phyloP scores from a whole-genome alignment of 2,113 vertebrate genomes.

The Nyctibius bracteatus region DNA sequence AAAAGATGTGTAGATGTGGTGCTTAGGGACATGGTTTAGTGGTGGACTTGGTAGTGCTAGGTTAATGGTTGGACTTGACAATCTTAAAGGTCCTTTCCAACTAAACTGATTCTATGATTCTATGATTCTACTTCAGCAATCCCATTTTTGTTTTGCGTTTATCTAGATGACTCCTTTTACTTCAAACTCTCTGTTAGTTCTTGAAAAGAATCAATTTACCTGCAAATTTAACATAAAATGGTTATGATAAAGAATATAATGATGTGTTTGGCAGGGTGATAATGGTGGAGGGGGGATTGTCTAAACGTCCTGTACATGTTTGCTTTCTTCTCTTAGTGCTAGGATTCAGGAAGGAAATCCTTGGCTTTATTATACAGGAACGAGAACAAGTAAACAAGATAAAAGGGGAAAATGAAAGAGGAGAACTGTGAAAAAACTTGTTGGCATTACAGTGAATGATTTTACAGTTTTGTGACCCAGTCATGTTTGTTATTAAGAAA shows the following conservation, averaged over 20 bases:
- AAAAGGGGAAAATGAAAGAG: not conserved
- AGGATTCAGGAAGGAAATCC: not conserved
- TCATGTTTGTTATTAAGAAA: not conserved
- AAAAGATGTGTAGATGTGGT: too few species aligned
- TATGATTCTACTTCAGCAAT: not conserved
- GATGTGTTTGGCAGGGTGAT: not conserved
- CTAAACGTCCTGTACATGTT: not conserved
- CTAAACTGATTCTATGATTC: too few species aligned
- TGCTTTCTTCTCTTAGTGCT: not conserved
- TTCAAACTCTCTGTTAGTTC: not conserved
- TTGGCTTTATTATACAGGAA: not conserved
- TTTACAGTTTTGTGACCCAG: not conserved
- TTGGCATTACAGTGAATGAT: not conserved
- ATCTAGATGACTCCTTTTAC: not conserved
- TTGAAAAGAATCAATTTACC: not conserved
- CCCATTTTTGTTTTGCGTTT: not conserved
- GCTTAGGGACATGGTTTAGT: too few species aligned
- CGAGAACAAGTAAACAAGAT: not conserved
- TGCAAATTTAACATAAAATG: not conserved
- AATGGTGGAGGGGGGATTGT: not conserved
- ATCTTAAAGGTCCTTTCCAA: too few species aligned
- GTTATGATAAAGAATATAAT: not conserved
- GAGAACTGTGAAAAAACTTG: not conserved
- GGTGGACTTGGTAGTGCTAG: too few species aligned
- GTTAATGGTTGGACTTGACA: too few species aligned